These are phyloP conservation scores for Decapterus maruadsi DNA, from an alignment of 2,797 vertebrate genomes.

Conservation along the genomic window DNA sequence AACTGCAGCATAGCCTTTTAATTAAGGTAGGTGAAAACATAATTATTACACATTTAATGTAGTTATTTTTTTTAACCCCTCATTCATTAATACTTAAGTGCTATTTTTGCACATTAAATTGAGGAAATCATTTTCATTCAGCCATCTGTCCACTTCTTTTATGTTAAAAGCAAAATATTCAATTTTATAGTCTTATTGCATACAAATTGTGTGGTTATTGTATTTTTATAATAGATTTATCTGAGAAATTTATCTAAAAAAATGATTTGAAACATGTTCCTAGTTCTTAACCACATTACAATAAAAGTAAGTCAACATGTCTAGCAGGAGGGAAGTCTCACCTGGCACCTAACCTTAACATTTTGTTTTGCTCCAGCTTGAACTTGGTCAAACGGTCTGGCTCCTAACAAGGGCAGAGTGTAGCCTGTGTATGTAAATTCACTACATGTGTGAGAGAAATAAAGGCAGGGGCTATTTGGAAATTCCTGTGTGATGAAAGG, in stretches of 20 bases:
- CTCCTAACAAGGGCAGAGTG: constrained; percentile 80
- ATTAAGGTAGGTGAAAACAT: constrained; percentile 91
- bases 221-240: neutral
- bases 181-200: neutral
- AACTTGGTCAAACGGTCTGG: constrained; percentile 80
- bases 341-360: constrained; percentile 80
- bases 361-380: constrained; percentile 79
- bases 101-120: constrained; percentile 15
- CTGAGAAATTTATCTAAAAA: constrained; percentile 2
- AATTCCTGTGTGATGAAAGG: constrained; percentile 89
- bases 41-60: constrained; percentile 85
- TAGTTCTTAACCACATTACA: constrained; percentile 46
- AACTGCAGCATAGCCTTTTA: constrained; percentile 85
- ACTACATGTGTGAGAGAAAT: constrained; percentile 85
- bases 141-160: neutral
- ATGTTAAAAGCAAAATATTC: neutral
- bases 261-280: constrained; percentile 47
- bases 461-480: constrained; percentile 83
- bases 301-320: constrained; percentile 72
- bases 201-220: neutral
- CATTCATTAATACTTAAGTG: constrained; percentile 52
- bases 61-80: constrained; percentile 35
- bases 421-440: constrained; percentile 83
- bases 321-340: constrained; percentile 76
- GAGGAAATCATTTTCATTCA: neutral